Evolutionary conservation across 1,140 invertebrate genomes (phyloP), one percentile per base, ranked within the genome.

Genomic region (Drosophila carrolli): DNA sequence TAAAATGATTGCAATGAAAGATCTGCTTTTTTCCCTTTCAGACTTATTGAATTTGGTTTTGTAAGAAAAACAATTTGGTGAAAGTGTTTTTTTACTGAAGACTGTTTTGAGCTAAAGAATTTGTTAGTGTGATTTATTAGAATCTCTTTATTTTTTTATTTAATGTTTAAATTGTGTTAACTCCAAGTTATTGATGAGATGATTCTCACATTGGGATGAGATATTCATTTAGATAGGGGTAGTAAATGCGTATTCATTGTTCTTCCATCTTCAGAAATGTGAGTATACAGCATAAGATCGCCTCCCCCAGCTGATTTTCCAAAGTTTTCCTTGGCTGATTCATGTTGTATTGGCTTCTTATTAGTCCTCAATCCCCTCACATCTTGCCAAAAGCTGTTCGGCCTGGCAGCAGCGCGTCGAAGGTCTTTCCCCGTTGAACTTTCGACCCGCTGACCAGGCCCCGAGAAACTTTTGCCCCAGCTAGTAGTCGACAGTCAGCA

Each of bases 401-500:
- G 27, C 16, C 14, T 35, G 38, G 10, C 50, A 27, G 48, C 14
- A 53, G 23, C 43, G 14, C 38, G 51, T 51, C 40, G 67, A 53
- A 62, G 55, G 55, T 67, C 58, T 72, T 48, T 40, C 58, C 50
- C 56, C 41, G 50, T 51, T 83, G 63, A 83, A 78, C 80, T 83
- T 78, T 78, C 56, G 80, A 78, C 71, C 67, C 74, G 67, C 46
- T 81, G 59, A 71, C 73, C 44, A 48, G 67, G 54, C 41, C 44
- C 65, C 41, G 40, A 50, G 76, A 61, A 56, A 84, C 73, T 77
- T 66, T 65, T 70, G 53, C 65, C 67, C 61, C 44, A 57, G 46
- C 55, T 50, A 32, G 47, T 32, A 19, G 14, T 23, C 32, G 47
- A 50, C 53, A 44, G 66, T 29, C 35, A 60, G 44, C 47, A 14